Conservation (phyloP, 2,797 vertebrate species). For the Caiman crocodilus region DNA sequence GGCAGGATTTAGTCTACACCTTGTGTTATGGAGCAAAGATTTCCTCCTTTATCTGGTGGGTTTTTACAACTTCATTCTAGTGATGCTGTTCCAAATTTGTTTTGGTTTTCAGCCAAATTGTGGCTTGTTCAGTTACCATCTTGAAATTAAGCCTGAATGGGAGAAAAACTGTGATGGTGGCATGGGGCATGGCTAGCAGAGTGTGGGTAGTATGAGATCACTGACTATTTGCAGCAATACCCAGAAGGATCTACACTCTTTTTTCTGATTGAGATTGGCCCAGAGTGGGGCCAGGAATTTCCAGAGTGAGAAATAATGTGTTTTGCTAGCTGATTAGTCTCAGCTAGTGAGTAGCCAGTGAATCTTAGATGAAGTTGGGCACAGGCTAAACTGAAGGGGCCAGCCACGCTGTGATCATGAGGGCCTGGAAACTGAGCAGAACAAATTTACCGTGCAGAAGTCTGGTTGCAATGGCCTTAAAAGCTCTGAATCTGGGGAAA, state of each 20-base stretch:
- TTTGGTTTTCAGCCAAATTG: neutral
- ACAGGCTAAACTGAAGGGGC: neutral
- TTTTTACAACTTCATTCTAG: neutral
- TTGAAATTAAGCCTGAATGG: neutral
- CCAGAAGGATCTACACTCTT: neutral
- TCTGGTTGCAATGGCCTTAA: neutral
- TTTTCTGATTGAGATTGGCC: neutral
- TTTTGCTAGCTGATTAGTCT: neutral
- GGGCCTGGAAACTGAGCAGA: neutral
- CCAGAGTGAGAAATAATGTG: neutral
- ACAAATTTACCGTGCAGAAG: accelerated
- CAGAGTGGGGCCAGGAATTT: too few species aligned
- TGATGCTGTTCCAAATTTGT: neutral
- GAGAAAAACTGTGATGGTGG: neutral
- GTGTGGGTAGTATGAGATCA: neutral
- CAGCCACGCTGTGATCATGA: accelerated
- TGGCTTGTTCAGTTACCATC: neutral
- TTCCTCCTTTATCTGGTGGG: neutral
- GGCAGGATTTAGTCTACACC: too few species aligned
- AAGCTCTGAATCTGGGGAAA: neutral
- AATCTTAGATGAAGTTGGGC: too few species aligned
- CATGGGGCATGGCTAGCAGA: neutral
- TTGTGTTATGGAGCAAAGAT: neutral
- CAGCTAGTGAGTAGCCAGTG: too few species aligned
- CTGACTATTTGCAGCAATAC: neutral